phyloP scores from a whole-genome alignment of 1,140 invertebrate species.

The Drosophila sulfurigaster region DNA sequence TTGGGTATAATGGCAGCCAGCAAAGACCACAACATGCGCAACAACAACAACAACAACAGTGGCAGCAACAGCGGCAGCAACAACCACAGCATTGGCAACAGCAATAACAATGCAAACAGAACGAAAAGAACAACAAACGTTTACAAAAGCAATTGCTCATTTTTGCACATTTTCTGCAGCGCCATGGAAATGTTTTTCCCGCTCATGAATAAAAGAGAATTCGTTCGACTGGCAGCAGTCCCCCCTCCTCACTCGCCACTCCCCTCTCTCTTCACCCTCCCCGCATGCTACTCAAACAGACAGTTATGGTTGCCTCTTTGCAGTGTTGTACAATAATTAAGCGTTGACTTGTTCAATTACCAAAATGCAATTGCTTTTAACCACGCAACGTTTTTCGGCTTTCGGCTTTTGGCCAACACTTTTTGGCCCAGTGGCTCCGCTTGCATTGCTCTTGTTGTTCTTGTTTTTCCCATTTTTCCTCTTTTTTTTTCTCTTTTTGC shows the following conservation, averaged over 20 bases:
- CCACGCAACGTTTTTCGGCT: conserved; percentile 52
- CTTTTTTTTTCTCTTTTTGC: neutral
- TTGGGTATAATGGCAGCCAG: conserved; percentile 43
- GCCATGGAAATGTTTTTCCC: conserved; percentile 59
- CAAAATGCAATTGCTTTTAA: conserved; percentile 80
- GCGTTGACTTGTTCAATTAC: conserved; percentile 82
- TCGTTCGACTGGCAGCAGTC: conserved; percentile 14
- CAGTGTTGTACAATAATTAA: conserved; percentile 76
- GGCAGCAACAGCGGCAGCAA: conserved; percentile 14
- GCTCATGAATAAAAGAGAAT: conserved; percentile 44
- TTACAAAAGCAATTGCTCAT: conserved; percentile 73
- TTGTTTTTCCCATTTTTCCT: neutral
- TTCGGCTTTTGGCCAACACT: conserved; percentile 9
- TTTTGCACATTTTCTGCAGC: conserved; percentile 69
- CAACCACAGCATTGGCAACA: neutral
- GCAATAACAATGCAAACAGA: conserved; percentile 12
- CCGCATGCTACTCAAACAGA: conserved; percentile 48
- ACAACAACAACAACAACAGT: conserved; percentile 12
- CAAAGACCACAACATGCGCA: conserved; percentile 39
- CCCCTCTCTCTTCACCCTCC: neutral
- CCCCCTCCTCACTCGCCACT: neutral
- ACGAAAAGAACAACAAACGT: conserved; percentile 39
- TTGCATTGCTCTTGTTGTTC: neutral
- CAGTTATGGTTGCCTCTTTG: conserved; percentile 65
- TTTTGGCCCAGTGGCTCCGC: conserved; percentile 1